These are phyloP conservation scores for Nasua narica DNA, from an alignment of 2,797 vertebrate genomes.

Conservation along the genomic window DNA sequence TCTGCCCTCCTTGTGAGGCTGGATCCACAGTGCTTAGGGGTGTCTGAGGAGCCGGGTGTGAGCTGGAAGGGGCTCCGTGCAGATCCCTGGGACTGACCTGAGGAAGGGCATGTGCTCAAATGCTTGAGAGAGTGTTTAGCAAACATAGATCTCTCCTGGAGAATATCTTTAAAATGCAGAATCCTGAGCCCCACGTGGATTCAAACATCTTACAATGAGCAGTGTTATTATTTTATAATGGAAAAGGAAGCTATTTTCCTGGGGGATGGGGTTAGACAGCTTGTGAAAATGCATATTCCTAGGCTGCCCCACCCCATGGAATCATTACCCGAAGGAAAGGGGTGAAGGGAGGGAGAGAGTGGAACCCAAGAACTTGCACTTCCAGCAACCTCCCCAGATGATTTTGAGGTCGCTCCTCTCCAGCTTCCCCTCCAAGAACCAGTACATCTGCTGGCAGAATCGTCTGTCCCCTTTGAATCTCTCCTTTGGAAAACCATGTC, in stretches of 20 bases:
- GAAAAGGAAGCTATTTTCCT: background rate
- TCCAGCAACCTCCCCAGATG: background rate
- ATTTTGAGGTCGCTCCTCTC: background rate
- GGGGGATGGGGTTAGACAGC: background rate
- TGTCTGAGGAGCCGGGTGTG: background rate
- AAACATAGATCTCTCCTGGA: background rate
- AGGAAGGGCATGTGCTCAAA: background rate
- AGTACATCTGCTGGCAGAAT: background rate
- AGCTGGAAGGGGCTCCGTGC: background rate
- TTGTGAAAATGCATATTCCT: background rate
- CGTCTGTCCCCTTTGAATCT: background rate
- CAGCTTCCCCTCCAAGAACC: background rate
- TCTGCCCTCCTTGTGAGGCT: background rate
- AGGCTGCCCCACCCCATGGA: background rate
- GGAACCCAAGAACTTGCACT: background rate
- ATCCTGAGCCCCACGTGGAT: background rate
- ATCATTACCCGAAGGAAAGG: background rate
- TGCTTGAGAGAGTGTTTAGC: background rate
- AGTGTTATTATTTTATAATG: background rate
- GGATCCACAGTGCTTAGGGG: background rate
- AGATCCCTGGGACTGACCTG: background rate
- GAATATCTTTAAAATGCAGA: background rate
- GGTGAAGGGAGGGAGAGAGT: too few species aligned
- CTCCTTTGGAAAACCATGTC: background rate
- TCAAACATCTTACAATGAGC: background rate